These are phyloP conservation scores for Amphipoea lucens DNA, from an alignment of 2,888 invertebrate species.

Conservation along the genomic window DNA sequence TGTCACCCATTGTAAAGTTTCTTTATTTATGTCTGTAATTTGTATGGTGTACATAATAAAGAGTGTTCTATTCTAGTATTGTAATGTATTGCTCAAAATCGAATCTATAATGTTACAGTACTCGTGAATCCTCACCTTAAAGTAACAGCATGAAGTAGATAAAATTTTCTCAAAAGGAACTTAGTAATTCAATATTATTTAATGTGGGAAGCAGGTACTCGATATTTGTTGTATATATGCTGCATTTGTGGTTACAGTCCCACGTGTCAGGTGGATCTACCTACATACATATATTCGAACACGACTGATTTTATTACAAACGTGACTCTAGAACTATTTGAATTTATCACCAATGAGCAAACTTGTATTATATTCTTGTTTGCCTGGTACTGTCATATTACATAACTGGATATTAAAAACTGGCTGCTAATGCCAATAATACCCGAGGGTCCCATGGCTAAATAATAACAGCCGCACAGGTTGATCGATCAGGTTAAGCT, in stretches of 20 bases:
- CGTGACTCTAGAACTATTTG: constrained; percentile 9
- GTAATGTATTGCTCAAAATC: no score
- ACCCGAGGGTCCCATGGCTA: no score
- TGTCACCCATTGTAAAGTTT: no score
- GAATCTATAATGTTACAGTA: no score
- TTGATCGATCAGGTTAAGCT: no score
- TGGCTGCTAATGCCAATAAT: background rate
- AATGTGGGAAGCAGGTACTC: constrained; percentile 9
- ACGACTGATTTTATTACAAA: constrained; percentile 19
- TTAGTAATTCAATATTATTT: background rate
- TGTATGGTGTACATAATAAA: no score
- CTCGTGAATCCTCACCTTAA: background rate
- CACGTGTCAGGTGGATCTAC: constrained; percentile 14
- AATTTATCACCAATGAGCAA: background rate
- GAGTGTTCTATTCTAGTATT: no score
- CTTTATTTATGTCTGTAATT: no score
- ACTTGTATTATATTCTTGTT: background rate
- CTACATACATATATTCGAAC: background rate
- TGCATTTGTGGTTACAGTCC: constrained; percentile 23
- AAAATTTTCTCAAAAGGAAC: background rate
- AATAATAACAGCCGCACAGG: no score
- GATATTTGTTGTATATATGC: background rate
- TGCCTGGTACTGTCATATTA: constrained; percentile 13
- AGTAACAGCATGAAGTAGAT: background rate
- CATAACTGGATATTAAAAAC: background rate